phyloP scores from a whole-genome alignment of 1,140 invertebrate species.

The Formica selysi region DNA sequence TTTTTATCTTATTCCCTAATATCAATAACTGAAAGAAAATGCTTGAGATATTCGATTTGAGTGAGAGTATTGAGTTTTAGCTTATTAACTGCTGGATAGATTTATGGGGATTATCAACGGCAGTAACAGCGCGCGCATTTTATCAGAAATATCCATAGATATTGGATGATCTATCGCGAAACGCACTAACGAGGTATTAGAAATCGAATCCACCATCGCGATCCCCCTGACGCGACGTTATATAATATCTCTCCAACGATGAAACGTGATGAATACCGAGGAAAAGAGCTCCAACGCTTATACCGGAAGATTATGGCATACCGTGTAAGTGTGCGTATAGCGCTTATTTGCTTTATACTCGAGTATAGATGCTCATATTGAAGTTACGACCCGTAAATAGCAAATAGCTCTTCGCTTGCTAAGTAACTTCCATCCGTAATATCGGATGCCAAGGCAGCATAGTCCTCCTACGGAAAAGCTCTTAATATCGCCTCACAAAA shows the following conservation, averaged over 20 bases:
- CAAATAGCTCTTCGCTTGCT: constrained; percentile 38
- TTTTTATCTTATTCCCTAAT: neutral
- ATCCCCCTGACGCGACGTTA: neutral
- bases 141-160: constrained; percentile 23
- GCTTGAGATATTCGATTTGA: neutral
- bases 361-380: constrained; percentile 44
- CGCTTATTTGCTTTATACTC: constrained; percentile 36
- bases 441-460: constrained; percentile 25
- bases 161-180: neutral
- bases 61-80: neutral
- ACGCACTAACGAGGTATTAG: constrained; percentile 29
- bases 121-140: neutral
- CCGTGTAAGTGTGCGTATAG: constrained; percentile 19
- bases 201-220: constrained; percentile 12
- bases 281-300: constrained; percentile 19
- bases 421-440: constrained; percentile 26
- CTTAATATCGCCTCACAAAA: constrained; percentile 31
- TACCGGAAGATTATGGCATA: constrained; percentile 24
- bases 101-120: constrained; percentile 19
- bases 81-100: constrained; percentile 14
- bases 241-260: constrained; percentile 3
- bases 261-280: constrained; percentile 32
- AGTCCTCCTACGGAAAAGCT: neutral
- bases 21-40: neutral
- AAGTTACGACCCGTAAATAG: constrained; percentile 53